Conservation (phyloP, 2,888 invertebrate species). For the Mimas tiliae region DNA sequence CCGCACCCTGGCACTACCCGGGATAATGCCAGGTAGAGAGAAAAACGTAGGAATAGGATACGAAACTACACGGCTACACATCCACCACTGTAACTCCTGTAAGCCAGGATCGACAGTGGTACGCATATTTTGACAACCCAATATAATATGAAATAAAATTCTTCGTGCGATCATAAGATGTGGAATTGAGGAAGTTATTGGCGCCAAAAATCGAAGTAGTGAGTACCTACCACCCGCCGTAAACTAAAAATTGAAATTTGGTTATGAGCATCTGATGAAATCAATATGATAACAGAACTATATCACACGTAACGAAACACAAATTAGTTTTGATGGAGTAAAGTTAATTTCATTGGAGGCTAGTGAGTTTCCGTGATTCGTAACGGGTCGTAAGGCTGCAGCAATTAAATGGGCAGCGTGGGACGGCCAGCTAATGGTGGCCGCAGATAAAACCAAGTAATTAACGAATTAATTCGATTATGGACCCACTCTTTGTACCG, state of each 20-base stretch:
- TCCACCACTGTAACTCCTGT: no score
- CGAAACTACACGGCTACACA: no score
- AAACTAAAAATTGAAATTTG: background rate
- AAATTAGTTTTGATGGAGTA: conserved; percentile 15
- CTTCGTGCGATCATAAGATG: no score
- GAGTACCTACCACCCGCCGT: no score
- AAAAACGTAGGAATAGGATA: no score
- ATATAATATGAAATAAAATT: no score
- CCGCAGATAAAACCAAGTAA: conserved; percentile 68
- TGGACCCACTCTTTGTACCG: conserved; percentile 58
- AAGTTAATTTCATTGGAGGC: conserved; percentile 33
- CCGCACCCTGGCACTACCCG: no score
- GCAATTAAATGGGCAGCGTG: conserved; percentile 44
- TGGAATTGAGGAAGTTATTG: no score
- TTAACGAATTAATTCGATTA: conserved; percentile 79
- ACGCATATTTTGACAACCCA: no score
- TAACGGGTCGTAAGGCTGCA: conserved; percentile 21
- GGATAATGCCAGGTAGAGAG: no score
- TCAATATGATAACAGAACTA: background rate
- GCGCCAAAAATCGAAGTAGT: no score
- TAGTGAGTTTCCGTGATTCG: conserved; percentile 35
- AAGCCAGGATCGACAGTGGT: no score
- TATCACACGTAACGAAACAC: conserved; percentile 9
- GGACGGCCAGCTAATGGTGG: conserved; percentile 63
- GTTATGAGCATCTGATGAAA: background rate